phyloP scores from a whole-genome alignment of 1,140 invertebrate genomes.

The Tyrophagus putrescentiae region DNA sequence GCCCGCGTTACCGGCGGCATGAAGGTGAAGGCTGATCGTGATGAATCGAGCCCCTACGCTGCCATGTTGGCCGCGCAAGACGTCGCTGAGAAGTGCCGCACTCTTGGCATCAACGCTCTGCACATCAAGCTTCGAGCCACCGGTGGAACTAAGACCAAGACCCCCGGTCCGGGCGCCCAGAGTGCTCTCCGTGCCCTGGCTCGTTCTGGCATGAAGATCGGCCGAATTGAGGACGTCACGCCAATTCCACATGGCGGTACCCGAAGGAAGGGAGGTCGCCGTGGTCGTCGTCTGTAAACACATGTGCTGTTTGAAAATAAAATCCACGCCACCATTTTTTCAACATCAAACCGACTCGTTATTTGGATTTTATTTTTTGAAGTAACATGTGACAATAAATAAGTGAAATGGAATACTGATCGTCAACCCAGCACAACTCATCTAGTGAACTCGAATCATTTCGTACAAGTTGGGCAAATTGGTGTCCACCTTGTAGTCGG shows the following conservation, averaged over 20 bases:
- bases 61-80: slow-evolving; percentile 99
- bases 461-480: not conserved
- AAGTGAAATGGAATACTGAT: not conserved
- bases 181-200: slow-evolving; percentile 92
- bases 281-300: slow-evolving; percentile 92
- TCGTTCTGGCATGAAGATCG: slow-evolving; percentile 97
- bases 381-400: slow-evolving; percentile 9
- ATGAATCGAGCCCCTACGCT: slow-evolving; percentile 98
- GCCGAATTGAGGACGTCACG: slow-evolving; percentile 94
- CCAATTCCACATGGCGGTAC: slow-evolving; percentile 98
- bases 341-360: not conserved
- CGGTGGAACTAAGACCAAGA: slow-evolving; percentile 91
- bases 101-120: slow-evolving; percentile 85
- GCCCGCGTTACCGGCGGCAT: slow-evolving; percentile 96
- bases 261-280: slow-evolving; percentile 95
- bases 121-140: slow-evolving; percentile 97
- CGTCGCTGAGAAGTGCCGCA: slow-evolving; percentile 96
- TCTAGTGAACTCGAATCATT: not conserved
- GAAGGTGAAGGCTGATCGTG: slow-evolving; percentile 99
- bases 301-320: not conserved
- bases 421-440: not conserved
- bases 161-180: slow-evolving; percentile 94
- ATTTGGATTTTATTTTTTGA: not conserved
- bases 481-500: not conserved
- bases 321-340: not conserved